Evolutionary conservation across 2,888 invertebrate genomes (phyloP), one percentile per base, ranked within the genome.

Genomic region (Perizoma flavofasciatum): DNA sequence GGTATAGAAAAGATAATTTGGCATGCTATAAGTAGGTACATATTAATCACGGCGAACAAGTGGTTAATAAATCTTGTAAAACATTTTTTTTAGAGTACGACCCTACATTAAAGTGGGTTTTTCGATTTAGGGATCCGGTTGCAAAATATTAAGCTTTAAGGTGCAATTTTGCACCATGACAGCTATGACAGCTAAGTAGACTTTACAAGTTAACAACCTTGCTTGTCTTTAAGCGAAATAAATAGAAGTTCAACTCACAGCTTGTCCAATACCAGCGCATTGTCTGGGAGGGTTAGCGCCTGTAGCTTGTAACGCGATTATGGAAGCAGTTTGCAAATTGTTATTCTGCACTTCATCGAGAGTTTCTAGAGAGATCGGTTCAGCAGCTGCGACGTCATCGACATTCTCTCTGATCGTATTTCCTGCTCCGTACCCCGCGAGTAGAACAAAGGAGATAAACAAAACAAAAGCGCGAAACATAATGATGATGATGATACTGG

Each of bases 251-350:
- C 7, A 44, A 64, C 60, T 61, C 51, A 64, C 64, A 52, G 57
- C 34, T 60, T 61, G 57, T 43, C 60, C 60, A 55, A 64, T 51
- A 22, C 57, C 57, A 35, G 61, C 57, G 37, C 64, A 61, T 8
- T 62, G 49, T 35, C 52, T 46, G 3, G 59, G 59, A 22, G 55
- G 59, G 33, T 39, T 55, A 7, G 34, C 35, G 9, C 53, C 46
- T 11, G 44, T 34, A 0, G 35, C 49, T 55, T 62, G 62, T 40
- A 62, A 34, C 8, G 62, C 7, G 34, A 59, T 49, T 35, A 62
- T 58, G 7, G 58, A 58, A 34, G 61, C 47, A 40, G 35, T 51
- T n/a, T 37, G 40, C 32, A 55, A 4, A 39, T 53, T 49, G 6
- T 51, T 48, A 9, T 7, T 32, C n/a, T 55, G 47, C 10, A 32